Evolutionary conservation across 2,113 vertebrate genomes (phyloP).

Genomic region (Hucho hucho): DNA sequence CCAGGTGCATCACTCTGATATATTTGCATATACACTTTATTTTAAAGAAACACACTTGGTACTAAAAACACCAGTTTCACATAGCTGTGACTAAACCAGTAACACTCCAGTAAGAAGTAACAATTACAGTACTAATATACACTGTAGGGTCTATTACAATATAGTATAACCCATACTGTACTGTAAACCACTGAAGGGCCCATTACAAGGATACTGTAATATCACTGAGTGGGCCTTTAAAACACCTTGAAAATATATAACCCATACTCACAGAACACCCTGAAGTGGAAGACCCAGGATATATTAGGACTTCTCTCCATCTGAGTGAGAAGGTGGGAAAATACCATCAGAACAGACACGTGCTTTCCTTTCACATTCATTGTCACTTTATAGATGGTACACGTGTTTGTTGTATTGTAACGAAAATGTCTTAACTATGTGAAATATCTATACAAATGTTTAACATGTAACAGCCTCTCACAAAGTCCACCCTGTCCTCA

Average conservation of each 20-base stretch:
- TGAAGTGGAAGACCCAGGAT: constrained; percentile 94
- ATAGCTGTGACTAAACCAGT: background rate
- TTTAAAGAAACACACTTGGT: background rate
- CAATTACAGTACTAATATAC: background rate
- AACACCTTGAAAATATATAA: too few species aligned
- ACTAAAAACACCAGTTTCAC: constrained; percentile 3
- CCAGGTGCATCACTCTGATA: background rate
- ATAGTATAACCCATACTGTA: background rate
- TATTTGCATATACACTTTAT: constrained; percentile 46
- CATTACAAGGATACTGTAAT: too few species aligned
- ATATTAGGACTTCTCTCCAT: constrained; percentile 98
- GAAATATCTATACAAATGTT: too few species aligned
- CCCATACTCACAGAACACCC: constrained; percentile 87
- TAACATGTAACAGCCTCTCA: constrained; percentile 68
- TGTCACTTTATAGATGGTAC: too few species aligned
- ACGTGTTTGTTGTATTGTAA: too few species aligned
- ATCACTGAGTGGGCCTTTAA: too few species aligned
- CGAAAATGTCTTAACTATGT: too few species aligned
- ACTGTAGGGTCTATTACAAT: background rate
- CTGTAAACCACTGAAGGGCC: background rate
- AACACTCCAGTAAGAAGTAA: background rate
- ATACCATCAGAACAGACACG: constrained; percentile 8
- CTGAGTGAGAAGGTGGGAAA: constrained; percentile 58
- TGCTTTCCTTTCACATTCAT: background rate
- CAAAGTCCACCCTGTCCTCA: constrained; percentile 95